phyloP scores from a whole-genome alignment of 2,888 invertebrate genomes.

The Teleogryllus oceanicus region DNA sequence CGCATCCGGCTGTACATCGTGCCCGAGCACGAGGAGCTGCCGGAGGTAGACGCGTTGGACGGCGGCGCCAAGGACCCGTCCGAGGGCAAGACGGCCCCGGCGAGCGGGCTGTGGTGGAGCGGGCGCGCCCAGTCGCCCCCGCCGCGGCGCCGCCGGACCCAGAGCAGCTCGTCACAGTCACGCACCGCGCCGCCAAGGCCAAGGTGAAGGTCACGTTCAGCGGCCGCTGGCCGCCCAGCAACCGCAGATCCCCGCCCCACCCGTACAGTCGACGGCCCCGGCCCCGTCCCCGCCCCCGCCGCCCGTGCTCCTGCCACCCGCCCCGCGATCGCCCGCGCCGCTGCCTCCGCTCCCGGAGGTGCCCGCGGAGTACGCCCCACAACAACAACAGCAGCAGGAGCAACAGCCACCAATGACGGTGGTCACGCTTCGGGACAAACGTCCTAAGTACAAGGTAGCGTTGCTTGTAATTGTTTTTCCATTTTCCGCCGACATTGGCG shows the following conservation, averaged over 20 bases:
- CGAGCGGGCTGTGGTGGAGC: conserved; percentile 20
- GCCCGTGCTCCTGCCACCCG: no score
- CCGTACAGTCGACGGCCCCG: no score
- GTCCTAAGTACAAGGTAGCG: no score
- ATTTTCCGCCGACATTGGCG: no score
- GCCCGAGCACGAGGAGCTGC: conserved; percentile 27
- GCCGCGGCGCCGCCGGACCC: neutral
- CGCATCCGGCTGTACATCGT: conserved; percentile 32
- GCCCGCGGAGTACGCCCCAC: no score
- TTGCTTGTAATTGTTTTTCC: no score
- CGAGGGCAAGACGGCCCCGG: neutral
- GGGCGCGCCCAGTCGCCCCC: neutral
- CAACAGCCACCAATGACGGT: no score
- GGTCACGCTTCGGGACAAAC: no score
- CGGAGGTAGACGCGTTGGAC: neutral
- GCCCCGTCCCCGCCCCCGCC: neutral
- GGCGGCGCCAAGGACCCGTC: neutral
- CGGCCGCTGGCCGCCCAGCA: neutral
- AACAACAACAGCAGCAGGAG: no score
- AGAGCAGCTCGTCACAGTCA: conserved; percentile 26
- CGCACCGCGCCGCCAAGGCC: conserved; percentile 26
- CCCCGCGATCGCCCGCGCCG: no score
- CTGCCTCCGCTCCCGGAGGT: no score
- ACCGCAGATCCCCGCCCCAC: neutral
- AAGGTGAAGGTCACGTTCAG: conserved; percentile 30